A percentile compares a stretch with the other conserved stretches of the same genome.
Conservation (phyloP, 2,888 invertebrate species). For the Epinotia nisella region DNA sequence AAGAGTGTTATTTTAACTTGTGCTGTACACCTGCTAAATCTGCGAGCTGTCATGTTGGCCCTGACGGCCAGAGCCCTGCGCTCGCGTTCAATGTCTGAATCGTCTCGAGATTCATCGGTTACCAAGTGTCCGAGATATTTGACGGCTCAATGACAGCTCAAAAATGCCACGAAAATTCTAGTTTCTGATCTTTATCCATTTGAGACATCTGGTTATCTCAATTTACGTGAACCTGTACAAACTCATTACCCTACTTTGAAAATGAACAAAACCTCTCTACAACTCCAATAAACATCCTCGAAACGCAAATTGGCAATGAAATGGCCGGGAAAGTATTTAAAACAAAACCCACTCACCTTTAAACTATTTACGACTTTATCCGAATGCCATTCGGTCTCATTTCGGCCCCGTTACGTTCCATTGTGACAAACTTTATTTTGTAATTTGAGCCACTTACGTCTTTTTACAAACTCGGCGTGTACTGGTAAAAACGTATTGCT, state of each 20-base stretch:
- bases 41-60: too few relatives aligned
- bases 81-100: too few relatives aligned
- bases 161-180: too few relatives aligned
- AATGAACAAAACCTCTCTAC: neutral
- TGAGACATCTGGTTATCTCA: neutral
- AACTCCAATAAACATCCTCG: conserved; percentile 19
- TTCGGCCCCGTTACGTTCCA: neutral
- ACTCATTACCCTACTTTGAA: neutral
- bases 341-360: conserved; percentile 3
- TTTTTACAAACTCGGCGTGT: neutral
- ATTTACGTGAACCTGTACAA: neutral
- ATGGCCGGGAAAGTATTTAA: conserved; percentile 7
- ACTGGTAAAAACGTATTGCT: conserved; percentile 15
- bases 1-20: too few relatives aligned
- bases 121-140: too few relatives aligned
- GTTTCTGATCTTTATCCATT: neutral
- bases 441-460: neutral
- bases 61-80: too few relatives aligned
- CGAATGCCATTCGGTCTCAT: conserved; percentile 5
- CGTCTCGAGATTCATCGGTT: too few relatives aligned
- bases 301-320: conserved; percentile 30
- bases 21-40: too few relatives aligned
- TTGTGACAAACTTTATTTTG: neutral
- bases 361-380: neutral
- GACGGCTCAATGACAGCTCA: too few relatives aligned